phyloP scores from a whole-genome alignment of 2,888 invertebrate species.

The Polydrusus cervinus region DNA sequence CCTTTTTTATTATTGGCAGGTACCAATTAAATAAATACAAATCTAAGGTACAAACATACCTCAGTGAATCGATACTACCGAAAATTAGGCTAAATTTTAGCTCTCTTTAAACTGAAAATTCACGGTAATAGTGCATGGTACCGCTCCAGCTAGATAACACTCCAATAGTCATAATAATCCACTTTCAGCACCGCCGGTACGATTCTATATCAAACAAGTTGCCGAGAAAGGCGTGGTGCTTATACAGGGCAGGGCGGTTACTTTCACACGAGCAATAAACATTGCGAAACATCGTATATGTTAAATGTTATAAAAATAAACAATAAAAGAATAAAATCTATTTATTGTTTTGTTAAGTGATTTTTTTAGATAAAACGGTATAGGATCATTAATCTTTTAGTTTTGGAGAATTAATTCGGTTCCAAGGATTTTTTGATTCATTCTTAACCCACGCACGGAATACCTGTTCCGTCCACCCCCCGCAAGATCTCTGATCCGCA shows the following conservation, averaged over 20 bases:
- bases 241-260: constrained; percentile 53
- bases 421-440: background rate
- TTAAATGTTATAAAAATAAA: constrained; percentile 2
- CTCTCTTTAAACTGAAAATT: no score
- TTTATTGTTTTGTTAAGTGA: background rate
- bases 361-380: constrained; percentile 13
- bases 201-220: constrained; percentile 45
- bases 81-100: no score
- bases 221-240: constrained; percentile 48
- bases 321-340: background rate
- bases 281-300: constrained; percentile 39
- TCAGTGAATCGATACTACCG: no score
- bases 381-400: background rate
- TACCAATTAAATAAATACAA: no score
- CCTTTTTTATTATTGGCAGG: no score
- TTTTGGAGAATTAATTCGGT: background rate
- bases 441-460: no score
- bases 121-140: background rate
- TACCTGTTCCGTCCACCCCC: no score
- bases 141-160: constrained; percentile 21
- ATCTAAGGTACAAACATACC: no score
- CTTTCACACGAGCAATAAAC: constrained; percentile 47
- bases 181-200: constrained; percentile 37
- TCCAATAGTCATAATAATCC: constrained; percentile 35
- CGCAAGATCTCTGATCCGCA: no score